Percentiles rank a stretch among this genome's conserved stretches.
Evolutionary conservation across 2,888 invertebrate genomes (phyloP).

Genomic region (Loripinus fragilis): DNA sequence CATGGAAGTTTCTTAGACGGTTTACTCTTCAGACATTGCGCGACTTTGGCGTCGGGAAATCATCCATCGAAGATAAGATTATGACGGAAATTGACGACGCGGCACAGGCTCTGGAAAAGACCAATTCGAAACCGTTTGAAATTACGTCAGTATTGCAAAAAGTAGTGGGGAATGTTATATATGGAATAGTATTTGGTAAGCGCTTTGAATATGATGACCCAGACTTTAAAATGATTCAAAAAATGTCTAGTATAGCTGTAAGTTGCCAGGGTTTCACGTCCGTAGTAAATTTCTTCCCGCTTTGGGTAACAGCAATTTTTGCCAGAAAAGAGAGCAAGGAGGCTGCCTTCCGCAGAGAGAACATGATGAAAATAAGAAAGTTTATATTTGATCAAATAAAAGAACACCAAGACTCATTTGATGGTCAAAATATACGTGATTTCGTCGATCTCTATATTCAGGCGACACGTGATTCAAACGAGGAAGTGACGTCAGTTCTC

Average conservation of each 20-base stretch:
- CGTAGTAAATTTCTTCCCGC: slow-evolving; percentile 52
- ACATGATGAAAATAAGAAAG: neutral
- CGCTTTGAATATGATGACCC: slow-evolving; percentile 61
- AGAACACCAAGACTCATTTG: slow-evolving; percentile 64
- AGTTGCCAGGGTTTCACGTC: slow-evolving; percentile 28
- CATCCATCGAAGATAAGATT: slow-evolving; percentile 60
- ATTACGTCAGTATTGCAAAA: slow-evolving; percentile 50
- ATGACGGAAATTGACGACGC: slow-evolving; percentile 45
- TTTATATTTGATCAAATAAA: slow-evolving; percentile 39
- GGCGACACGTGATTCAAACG: neutral
- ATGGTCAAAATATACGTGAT: slow-evolving; percentile 65
- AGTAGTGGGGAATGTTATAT: slow-evolving; percentile 62
- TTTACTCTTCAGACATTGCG: slow-evolving; percentile 58
- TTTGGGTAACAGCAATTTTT: slow-evolving; percentile 34
- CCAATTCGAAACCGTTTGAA: slow-evolving; percentile 37
- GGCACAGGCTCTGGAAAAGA: slow-evolving; percentile 25
- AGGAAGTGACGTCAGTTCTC: neutral
- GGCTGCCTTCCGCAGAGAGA: neutral
- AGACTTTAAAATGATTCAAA: slow-evolving; percentile 36
- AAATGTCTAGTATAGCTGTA: slow-evolving; percentile 34
- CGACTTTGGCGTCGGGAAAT: slow-evolving; percentile 66
- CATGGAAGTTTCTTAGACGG: slow-evolving; percentile 57
- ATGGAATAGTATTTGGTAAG: slow-evolving; percentile 62
- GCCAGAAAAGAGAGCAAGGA: slow-evolving; percentile 24
- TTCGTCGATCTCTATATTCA: slow-evolving; percentile 68